Conservation (phyloP, 1,140 invertebrate genomes). For the Adelges cooleyi region DNA sequence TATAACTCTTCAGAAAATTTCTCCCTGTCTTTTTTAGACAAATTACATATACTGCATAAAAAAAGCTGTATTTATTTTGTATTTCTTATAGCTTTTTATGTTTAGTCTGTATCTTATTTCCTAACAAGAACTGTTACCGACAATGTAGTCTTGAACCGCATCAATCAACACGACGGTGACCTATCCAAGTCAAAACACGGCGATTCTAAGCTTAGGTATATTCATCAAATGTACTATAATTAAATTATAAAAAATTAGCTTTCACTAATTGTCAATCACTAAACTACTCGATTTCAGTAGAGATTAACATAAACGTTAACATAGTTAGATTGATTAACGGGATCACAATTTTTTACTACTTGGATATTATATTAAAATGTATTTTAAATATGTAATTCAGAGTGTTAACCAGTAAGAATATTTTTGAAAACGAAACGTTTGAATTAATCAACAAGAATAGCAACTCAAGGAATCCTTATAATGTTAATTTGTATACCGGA, state of each 20-base stretch:
- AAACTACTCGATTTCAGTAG: no score
- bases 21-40: no score
- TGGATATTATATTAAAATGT: no score
- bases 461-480: not conserved
- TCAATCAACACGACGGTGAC: not conserved
- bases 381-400: not conserved
- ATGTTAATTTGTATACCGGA: not conserved
- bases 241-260: no score
- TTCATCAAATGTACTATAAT: not conserved
- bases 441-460: not conserved
- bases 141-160: not conserved
- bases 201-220: not conserved
- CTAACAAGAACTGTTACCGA: not conserved
- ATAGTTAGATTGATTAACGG: no score
- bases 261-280: no score
- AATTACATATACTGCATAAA: no score
- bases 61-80: no score
- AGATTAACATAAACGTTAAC: no score
- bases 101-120: not conserved
- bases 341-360: no score
- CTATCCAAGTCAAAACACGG: slow-evolving; percentile 8
- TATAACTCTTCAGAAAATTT: no score
- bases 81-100: not conserved
- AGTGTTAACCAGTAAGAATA: not conserved
- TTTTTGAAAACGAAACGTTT: not conserved